Percentiles rank a stretch among this genome's conserved stretches.
phyloP scores from a whole-genome alignment of 1,140 invertebrate species.

The Vollenhovia emeryi region DNA sequence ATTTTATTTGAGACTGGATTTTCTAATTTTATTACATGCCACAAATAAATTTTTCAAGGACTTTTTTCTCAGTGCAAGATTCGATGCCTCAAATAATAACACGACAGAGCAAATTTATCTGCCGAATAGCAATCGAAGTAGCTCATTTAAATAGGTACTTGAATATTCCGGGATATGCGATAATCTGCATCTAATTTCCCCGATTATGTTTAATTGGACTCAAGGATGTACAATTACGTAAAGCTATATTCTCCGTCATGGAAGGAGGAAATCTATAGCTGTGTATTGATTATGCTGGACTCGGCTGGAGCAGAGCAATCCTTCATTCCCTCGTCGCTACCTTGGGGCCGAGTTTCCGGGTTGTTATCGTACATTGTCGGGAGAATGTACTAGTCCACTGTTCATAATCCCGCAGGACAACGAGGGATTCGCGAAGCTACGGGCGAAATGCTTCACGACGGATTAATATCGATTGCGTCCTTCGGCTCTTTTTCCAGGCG shows the following conservation, averaged over 20 bases:
- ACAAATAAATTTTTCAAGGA: too few relatives aligned
- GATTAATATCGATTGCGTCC: conserved; percentile 41
- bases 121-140: not conserved
- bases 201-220: conserved; percentile 43
- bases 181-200: conserved; percentile 33
- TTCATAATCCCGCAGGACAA: conserved; percentile 58
- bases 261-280: not conserved
- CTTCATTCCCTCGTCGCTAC: conserved; percentile 50
- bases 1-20: too few relatives aligned
- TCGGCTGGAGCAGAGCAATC: conserved; percentile 46
- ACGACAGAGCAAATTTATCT: not conserved
- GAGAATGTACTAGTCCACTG: conserved; percentile 40
- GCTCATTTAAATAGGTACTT: not conserved
- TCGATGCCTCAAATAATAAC: not conserved
- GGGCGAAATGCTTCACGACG: conserved; percentile 42
- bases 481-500: not conserved
- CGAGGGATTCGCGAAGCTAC: conserved; percentile 25
- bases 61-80: too few relatives aligned
- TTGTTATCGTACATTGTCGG: conserved; percentile 59
- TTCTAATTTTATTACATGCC: too few relatives aligned
- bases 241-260: not conserved
- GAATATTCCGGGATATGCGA: conserved; percentile 9
- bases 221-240: conserved; percentile 24
- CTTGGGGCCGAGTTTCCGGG: conserved; percentile 53
- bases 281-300: conserved; percentile 45